These are phyloP conservation scores for Salpingus planirostris DNA, from an alignment of 2,888 invertebrate species.

Conservation along the genomic window DNA sequence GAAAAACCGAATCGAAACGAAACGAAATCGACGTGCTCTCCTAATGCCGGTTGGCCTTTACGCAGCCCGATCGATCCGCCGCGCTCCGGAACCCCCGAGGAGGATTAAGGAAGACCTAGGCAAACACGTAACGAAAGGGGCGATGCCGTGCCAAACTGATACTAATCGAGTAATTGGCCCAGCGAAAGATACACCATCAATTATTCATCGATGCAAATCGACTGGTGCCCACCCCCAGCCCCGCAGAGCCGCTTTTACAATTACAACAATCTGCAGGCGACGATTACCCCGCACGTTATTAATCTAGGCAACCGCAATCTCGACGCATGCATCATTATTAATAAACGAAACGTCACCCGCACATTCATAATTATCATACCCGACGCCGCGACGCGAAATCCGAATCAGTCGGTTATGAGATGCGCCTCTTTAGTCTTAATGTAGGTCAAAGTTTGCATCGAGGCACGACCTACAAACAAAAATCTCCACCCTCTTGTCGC, in stretches of 20 bases:
- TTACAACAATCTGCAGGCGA: no score
- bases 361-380: no score
- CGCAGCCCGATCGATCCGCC: conserved; percentile 15
- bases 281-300: no score
- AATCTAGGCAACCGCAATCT: no score
- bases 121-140: conserved; percentile 13
- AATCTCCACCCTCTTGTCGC: conserved; percentile 11
- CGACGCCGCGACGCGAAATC: no score
- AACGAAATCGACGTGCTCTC: conserved; percentile 11
- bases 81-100: conserved; percentile 8
- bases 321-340: no score
- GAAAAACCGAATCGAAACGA: background rate
- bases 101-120: conserved; percentile 15
- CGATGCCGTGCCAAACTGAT: conserved; percentile 8
- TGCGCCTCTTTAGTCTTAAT: no score
- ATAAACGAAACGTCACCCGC: no score
- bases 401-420: no score
- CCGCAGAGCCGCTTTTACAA: background rate
- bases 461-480: conserved; percentile 14
- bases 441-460: conserved; percentile 12
- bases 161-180: conserved; percentile 13
- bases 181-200: conserved; percentile 1
- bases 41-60: conserved; percentile 6
- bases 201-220: conserved; percentile 10
- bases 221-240: conserved; percentile 1